phyloP scores from a whole-genome alignment of 2,797 vertebrate genomes.

The Mormyrus proboscirostris region DNA sequence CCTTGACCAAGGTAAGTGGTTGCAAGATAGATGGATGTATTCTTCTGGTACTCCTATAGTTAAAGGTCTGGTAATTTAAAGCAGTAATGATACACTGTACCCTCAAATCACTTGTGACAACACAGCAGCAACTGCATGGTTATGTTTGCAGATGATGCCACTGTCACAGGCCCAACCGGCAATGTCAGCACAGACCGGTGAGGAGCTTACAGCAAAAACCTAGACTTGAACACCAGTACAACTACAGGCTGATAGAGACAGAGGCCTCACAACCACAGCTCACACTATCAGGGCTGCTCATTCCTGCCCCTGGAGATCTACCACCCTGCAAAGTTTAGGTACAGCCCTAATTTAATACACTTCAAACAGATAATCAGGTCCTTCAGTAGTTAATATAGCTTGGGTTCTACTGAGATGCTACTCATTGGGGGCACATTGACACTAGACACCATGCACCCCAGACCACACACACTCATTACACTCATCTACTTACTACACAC shows the following conservation, averaged over 20 bases:
- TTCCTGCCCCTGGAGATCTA: neutral
- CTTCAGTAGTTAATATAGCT: neutral
- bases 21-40: neutral
- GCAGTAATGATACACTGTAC: neutral
- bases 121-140: neutral
- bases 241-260: neutral
- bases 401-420: neutral
- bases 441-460: neutral
- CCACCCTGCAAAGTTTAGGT: neutral
- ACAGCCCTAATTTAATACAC: neutral
- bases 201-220: neutral
- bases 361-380: neutral
- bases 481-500: neutral
- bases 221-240: neutral
- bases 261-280: neutral
- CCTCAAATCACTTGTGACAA: neutral
- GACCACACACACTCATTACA: neutral
- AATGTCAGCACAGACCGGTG: neutral
- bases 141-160: neutral
- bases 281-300: neutral
- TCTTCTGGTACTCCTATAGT: neutral
- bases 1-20: neutral
- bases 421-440: neutral
- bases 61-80: neutral
- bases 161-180: neutral